Percentiles rank a stretch among this genome's conserved stretches.
Evolutionary conservation across 2,113 vertebrate species (phyloP).

Genomic region (Halcyon malimbica): DNA sequence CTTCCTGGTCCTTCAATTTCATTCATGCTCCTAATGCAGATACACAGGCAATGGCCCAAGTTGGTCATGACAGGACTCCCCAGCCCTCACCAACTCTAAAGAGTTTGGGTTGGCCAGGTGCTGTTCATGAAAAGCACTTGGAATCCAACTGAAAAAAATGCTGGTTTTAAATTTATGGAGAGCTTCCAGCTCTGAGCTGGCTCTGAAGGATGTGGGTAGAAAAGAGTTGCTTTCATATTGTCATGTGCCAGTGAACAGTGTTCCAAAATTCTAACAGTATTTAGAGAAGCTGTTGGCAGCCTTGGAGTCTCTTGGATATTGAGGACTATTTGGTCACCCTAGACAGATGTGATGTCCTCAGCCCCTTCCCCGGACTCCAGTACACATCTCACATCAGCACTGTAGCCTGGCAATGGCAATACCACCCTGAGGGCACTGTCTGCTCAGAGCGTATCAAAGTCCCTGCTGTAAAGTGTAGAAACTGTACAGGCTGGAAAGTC

Average conservation of each 20-base stretch:
- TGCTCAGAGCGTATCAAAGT: background rate
- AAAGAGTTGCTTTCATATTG: background rate
- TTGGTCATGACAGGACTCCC: background rate
- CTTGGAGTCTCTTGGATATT: background rate
- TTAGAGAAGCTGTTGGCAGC: background rate
- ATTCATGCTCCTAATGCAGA: background rate
- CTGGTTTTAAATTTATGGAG: background rate
- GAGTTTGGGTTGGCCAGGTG: background rate
- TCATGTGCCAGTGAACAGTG: rapidly evolving
- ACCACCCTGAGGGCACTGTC: background rate
- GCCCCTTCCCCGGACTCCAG: background rate
- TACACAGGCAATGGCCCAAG: rapidly evolving
- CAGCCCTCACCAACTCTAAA: background rate
- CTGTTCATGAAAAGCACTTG: background rate
- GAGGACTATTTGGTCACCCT: background rate
- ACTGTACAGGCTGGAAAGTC: background rate
- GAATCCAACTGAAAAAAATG: background rate
- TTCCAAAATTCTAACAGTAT: rapidly evolving
- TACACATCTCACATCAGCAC: rapidly evolving
- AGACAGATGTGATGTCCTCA: background rate
- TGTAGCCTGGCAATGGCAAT: background rate
- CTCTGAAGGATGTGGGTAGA: background rate
- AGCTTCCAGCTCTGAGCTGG: background rate
- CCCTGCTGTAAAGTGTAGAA: background rate
- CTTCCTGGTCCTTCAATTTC: background rate